Conservation (phyloP, 2,888 invertebrate species). For the Cephus sareptanus region DNA sequence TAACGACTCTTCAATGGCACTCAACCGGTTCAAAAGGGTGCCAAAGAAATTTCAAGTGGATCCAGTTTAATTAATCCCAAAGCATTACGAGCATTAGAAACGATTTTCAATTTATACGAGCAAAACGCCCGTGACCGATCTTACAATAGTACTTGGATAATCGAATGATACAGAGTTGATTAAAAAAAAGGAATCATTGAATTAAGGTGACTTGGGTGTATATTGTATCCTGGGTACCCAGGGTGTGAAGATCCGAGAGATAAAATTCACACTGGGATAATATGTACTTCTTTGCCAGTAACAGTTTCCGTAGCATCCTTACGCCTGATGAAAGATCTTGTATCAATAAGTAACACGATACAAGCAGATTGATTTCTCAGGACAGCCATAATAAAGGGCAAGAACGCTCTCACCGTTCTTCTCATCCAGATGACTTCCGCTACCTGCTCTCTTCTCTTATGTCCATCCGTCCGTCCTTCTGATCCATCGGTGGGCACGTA, state of each 20-base stretch:
- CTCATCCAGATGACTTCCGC: conserved; percentile 63
- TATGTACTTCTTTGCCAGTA: not conserved
- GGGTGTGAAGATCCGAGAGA: not conserved
- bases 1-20: conserved; percentile 17
- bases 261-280: not conserved
- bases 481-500: conserved; percentile 44
- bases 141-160: not conserved
- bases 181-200: not conserved
- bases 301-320: not conserved
- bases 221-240: not conserved
- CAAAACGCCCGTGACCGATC: not conserved
- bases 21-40: conserved; percentile 17
- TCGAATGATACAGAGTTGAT: not conserved
- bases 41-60: conserved; percentile 29
- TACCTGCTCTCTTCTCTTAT: conserved; percentile 53
- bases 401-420: conserved; percentile 51
- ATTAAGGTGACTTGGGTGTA: not conserved
- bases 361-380: conserved; percentile 59
- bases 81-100: not conserved
- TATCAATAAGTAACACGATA: conserved; percentile 49
- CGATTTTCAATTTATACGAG: not conserved
- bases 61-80: conserved; percentile 26
- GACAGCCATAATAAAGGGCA: conserved; percentile 40
- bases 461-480: conserved; percentile 35
- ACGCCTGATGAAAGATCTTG: conserved; percentile 1